A percentile compares a stretch with the other conserved stretches of the same genome.
These are phyloP conservation scores for Ceratothoa steindachneri DNA, from an alignment of 2,888 invertebrate genomes.

Conservation along the genomic window DNA sequence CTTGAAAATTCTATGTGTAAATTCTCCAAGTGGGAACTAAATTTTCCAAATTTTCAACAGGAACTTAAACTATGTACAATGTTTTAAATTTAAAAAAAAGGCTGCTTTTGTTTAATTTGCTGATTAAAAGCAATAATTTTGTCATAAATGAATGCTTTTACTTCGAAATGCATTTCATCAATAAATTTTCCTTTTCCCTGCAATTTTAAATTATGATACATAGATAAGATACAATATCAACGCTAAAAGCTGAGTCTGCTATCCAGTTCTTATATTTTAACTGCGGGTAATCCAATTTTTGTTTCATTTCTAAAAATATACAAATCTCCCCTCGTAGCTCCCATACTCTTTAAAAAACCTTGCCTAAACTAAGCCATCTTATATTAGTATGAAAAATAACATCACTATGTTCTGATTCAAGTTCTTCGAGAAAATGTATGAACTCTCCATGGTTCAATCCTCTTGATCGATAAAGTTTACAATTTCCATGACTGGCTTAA, in stretches of 20 bases:
- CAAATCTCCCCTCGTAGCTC: neutral
- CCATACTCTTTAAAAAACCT: neutral
- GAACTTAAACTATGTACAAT: neutral
- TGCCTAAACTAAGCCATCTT: too few relatives aligned
- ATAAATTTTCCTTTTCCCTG: too few relatives aligned
- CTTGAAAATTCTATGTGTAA: neutral
- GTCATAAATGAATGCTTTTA: neutral
- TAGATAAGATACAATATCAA: too few relatives aligned
- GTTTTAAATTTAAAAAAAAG: neutral
- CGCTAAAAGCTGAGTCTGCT: neutral
- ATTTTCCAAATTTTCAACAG: neutral
- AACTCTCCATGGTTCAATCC: too few relatives aligned
- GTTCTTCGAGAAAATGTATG: too few relatives aligned
- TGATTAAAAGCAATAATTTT: neutral
- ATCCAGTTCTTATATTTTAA: neutral
- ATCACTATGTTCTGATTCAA: too few relatives aligned
- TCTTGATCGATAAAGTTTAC: neutral
- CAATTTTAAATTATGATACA: too few relatives aligned
- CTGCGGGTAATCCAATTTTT: too few relatives aligned
- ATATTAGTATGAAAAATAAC: too few relatives aligned
- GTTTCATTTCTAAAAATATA: neutral
- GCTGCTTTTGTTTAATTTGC: too few relatives aligned
- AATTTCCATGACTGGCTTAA: neutral
- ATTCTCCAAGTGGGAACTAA: neutral
- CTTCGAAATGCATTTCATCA: too few relatives aligned